These are phyloP conservation scores for Portevinia maculata DNA, from an alignment of 2,888 invertebrate species.

Conservation along the genomic window DNA sequence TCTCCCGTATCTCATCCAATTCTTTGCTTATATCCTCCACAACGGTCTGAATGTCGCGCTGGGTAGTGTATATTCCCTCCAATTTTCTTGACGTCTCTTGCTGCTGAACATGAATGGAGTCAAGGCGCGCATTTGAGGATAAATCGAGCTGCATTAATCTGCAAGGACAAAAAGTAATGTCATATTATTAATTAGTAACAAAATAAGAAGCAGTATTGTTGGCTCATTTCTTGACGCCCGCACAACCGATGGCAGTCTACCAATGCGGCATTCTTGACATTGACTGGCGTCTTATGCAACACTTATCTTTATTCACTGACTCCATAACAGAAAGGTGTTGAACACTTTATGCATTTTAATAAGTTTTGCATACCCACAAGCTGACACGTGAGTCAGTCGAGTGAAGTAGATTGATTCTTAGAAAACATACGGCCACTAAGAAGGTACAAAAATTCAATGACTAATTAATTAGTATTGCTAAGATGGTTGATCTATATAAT, in stretches of 20 bases:
- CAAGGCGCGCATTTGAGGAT: constrained; percentile 81
- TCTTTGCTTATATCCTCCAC: constrained; percentile 82
- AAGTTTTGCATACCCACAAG: not conserved
- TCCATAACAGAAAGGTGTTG: not conserved
- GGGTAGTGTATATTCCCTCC: constrained; percentile 82
- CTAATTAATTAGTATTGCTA: too few species aligned
- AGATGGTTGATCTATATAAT: too few species aligned
- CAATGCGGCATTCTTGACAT: too few species aligned
- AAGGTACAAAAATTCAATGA: too few species aligned
- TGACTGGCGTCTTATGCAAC: too few species aligned
- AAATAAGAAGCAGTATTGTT: not conserved
- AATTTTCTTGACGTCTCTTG: constrained; percentile 81
- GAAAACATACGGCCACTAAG: too few species aligned
- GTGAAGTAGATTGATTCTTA: too few species aligned
- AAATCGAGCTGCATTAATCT: constrained; percentile 82
- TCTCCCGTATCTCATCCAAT: constrained; percentile 76
- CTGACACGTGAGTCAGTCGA: not conserved
- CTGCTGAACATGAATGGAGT: constrained; percentile 81
- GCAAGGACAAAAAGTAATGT: constrained; percentile 46
- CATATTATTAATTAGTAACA: constrained; percentile 6
- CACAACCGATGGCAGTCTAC: not conserved
- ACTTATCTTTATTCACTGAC: too few species aligned
- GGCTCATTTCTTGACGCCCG: not conserved
- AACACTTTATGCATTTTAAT: not conserved
- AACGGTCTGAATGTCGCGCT: constrained; percentile 79